Conservation (phyloP, 2,113 vertebrate species). For the Anthoscopus minutus region DNA sequence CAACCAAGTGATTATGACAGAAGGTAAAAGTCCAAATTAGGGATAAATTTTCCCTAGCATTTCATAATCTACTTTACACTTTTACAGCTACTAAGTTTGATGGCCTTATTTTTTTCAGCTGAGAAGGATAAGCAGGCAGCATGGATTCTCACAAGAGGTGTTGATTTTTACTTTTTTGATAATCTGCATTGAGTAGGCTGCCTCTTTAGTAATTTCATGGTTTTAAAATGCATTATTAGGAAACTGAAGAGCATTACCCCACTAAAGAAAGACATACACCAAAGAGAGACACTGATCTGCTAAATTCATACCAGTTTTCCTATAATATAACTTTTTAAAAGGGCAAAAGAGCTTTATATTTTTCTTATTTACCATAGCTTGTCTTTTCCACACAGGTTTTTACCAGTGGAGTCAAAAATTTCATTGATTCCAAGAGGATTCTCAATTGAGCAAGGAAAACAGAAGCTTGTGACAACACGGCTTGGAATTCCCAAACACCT, state of each 20-base stretch:
- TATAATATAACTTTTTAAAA: neutral
- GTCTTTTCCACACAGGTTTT: slow-evolving; percentile 51
- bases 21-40: neutral
- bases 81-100: neutral
- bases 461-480: slow-evolving; percentile 45
- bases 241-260: neutral
- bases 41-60: neutral
- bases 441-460: slow-evolving; percentile 26
- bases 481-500: slow-evolving; percentile 53
- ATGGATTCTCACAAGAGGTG: neutral
- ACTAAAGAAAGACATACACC: neutral
- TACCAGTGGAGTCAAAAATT: slow-evolving; percentile 44
- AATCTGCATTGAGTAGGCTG: neutral
- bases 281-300: neutral
- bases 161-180: neutral
- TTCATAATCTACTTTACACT: neutral
- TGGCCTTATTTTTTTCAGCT: neutral
- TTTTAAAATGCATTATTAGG: neutral
- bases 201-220: neutral
- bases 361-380: slow-evolving; percentile 24
- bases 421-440: slow-evolving; percentile 35
- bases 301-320: neutral
- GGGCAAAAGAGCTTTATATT: neutral
- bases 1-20: neutral
- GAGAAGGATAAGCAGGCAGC: neutral